Percentiles rank a stretch among this genome's conserved stretches.
These are phyloP conservation scores for Sebastes hubbsi DNA, from an alignment of 2,797 vertebrate genomes.

Conservation along the genomic window DNA sequence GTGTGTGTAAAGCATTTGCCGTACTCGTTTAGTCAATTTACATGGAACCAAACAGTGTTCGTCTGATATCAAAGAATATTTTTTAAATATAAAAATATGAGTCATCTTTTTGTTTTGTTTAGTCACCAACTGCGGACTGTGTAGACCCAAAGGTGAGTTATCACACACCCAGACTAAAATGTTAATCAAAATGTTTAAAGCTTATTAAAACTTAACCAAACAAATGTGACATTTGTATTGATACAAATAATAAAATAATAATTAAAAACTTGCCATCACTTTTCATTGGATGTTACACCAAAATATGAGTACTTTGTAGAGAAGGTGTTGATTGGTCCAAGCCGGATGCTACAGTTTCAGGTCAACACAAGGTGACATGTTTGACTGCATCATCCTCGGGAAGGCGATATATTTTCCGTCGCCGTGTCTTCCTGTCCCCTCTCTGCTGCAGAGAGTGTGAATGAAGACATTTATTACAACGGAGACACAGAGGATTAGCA, in stretches of 20 bases:
- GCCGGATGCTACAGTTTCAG: background rate
- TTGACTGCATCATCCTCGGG: slow-evolving; percentile 26
- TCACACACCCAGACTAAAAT: background rate
- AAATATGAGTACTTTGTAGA: background rate
- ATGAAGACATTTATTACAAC: slow-evolving; percentile 99
- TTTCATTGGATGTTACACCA: background rate
- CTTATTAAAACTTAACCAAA: background rate
- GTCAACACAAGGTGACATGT: slow-evolving; percentile 51
- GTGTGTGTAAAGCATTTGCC: too few species aligned
- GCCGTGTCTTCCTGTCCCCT: slow-evolving; percentile 45
- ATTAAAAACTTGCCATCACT: background rate
- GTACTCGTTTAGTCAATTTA: background rate
- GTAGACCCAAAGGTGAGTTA: background rate
- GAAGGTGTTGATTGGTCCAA: background rate
- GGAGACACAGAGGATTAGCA: slow-evolving; percentile 91
- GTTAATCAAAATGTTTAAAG: background rate
- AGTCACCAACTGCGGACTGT: background rate
- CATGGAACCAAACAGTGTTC: background rate
- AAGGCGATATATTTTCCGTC: slow-evolving; percentile 37
- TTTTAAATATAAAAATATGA: background rate
- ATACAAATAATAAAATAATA: background rate
- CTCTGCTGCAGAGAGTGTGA: slow-evolving; percentile 88
- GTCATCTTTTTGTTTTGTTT: background rate
- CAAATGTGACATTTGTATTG: background rate
- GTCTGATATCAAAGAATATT: background rate